Percentiles rank a stretch among this genome's conserved stretches.
Evolutionary conservation across 2,888 invertebrate species (phyloP).

Genomic region (Drosophila kanekoi): DNA sequence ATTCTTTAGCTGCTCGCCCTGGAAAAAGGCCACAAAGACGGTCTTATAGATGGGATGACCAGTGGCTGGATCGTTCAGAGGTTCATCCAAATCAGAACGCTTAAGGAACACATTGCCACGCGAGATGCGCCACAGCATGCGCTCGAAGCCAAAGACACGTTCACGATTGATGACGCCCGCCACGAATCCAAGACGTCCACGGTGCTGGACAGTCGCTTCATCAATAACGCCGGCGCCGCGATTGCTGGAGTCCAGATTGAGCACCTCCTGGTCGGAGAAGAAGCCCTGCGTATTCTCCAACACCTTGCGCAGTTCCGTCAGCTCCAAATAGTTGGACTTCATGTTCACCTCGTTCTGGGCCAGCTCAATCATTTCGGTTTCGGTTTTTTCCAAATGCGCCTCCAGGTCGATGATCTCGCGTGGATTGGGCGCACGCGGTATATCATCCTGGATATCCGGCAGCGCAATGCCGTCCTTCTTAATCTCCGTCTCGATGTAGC

Average conservation of each 20-base stretch:
- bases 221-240: constrained; percentile 89
- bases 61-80: constrained; percentile 91
- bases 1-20: constrained; percentile 94
- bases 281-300: constrained; percentile 94
- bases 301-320: constrained; percentile 96
- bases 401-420: constrained; percentile 92
- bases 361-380: constrained; percentile 97
- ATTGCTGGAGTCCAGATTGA: constrained; percentile 87
- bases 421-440: constrained; percentile 91
- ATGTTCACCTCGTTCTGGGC: constrained; percentile 97
- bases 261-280: constrained; percentile 85
- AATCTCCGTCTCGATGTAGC: constrained; percentile 93
- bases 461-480: constrained; percentile 91
- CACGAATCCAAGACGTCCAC: constrained; percentile 89
- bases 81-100: constrained; percentile 91
- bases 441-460: constrained; percentile 88
- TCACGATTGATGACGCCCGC: constrained; percentile 94
- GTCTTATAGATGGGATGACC: constrained; percentile 91
- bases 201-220: constrained; percentile 77
- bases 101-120: constrained; percentile 95
- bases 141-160: constrained; percentile 93
- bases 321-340: constrained; percentile 96
- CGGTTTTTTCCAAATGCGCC: constrained; percentile 98
- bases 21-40: constrained; percentile 93
- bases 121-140: constrained; percentile 95